Conservation (phyloP, 2,113 vertebrate genomes). For the Prietella phreatophila region DNA sequence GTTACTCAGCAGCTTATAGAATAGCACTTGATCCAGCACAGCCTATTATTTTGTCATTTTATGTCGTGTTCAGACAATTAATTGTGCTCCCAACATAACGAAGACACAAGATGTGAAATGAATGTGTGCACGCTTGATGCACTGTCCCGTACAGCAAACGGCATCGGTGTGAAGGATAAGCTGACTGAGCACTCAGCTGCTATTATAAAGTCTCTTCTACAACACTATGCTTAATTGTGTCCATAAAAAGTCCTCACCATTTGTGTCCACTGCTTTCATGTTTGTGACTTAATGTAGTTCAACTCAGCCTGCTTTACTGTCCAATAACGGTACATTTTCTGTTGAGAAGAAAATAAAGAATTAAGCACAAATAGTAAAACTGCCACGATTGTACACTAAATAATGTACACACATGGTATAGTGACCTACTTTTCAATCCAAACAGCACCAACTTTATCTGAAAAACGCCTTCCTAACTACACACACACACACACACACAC, state of each 20-base stretch:
- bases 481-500: neutral
- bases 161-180: neutral
- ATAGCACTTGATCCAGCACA: neutral
- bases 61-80: neutral
- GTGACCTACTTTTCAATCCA: slow-evolving; percentile 9
- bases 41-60: neutral
- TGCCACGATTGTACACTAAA: neutral
- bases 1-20: neutral
- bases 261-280: too few relatives aligned
- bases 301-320: too few relatives aligned
- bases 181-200: neutral
- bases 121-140: too few relatives aligned
- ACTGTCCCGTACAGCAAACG: too few relatives aligned
- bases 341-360: neutral
- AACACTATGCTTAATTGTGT: too few relatives aligned
- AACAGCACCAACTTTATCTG: neutral
- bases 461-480: neutral
- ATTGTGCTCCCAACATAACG: neutral
- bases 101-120: too few relatives aligned
- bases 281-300: too few relatives aligned
- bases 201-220: too few relatives aligned
- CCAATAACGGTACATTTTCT: neutral
- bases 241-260: neutral
- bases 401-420: neutral
- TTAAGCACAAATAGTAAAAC: neutral